Evolutionary conservation across 1,140 invertebrate genomes (phyloP).

Genomic region (Rhopalosiphum maidis): DNA sequence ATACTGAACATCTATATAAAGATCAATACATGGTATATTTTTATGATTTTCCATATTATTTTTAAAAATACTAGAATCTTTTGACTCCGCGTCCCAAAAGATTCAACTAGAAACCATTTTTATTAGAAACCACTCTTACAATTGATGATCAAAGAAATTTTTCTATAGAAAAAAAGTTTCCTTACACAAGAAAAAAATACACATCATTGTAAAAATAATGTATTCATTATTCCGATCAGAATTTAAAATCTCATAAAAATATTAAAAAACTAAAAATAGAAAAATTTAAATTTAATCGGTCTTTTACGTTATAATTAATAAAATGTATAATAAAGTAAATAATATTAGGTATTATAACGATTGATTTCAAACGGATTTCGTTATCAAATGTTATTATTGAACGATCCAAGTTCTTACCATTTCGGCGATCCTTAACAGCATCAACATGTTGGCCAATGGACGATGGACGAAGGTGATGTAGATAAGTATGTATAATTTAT

Average conservation of each 20-base stretch:
- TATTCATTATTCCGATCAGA: background rate
- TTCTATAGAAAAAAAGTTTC: too few relatives aligned
- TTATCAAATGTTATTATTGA: background rate
- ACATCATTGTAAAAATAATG: background rate
- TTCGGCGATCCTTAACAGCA: constrained; percentile 24
- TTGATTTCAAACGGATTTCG: background rate
- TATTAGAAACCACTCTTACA: too few relatives aligned
- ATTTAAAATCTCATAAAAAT: background rate
- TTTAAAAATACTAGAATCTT: too few relatives aligned
- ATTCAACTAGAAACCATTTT: too few relatives aligned
- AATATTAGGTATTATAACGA: background rate
- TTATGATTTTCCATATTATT: too few relatives aligned
- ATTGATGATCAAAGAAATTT: too few relatives aligned
- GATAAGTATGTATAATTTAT: background rate
- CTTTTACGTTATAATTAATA: background rate
- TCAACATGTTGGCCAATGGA: background rate
- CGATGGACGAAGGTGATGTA: background rate
- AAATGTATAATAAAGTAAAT: too few relatives aligned
- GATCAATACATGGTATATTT: too few relatives aligned
- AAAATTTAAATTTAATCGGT: background rate
- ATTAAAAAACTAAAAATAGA: background rate
- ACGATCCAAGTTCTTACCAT: background rate
- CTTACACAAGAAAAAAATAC: too few relatives aligned
- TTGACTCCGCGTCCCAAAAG: too few relatives aligned
- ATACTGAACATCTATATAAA: too few relatives aligned